phyloP scores from a whole-genome alignment of 2,888 invertebrate species.

The Deroplatys truncata region DNA sequence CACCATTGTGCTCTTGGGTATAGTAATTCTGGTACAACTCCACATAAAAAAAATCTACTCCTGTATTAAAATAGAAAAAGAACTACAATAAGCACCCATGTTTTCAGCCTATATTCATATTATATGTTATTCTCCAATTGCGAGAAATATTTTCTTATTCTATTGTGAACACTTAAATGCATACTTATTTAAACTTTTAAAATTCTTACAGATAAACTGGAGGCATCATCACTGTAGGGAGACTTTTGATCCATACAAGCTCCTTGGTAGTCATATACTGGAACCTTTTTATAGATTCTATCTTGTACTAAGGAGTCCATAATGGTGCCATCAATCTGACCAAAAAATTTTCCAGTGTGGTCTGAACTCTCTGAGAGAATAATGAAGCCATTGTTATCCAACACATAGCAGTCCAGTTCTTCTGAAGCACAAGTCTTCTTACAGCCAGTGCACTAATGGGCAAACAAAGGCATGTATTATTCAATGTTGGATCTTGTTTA shows the following conservation, averaged over 20 bases:
- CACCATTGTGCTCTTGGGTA: too few species aligned
- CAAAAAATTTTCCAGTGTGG: constrained; percentile 89
- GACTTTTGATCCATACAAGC: constrained; percentile 55
- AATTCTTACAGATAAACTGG: constrained; percentile 48
- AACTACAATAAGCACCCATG: too few species aligned
- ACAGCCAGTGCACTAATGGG: constrained; percentile 48
- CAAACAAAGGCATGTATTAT: neutral
- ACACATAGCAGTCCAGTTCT: constrained; percentile 85
- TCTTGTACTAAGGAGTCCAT: constrained; percentile 91
- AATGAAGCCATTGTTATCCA: constrained; percentile 93
- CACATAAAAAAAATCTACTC: too few species aligned
- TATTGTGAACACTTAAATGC: too few species aligned
- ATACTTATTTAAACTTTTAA: neutral
- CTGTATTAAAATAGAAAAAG: too few species aligned
- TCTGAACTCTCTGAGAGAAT: constrained; percentile 82
- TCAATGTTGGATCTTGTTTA: too few species aligned
- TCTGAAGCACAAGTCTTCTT: constrained; percentile 83
- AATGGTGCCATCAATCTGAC: constrained; percentile 89
- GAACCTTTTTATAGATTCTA: constrained; percentile 82
- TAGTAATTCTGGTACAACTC: too few species aligned
- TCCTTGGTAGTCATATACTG: constrained; percentile 86
- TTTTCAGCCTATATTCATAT: too few species aligned
- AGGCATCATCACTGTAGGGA: constrained; percentile 55
- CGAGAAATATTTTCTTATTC: neutral
- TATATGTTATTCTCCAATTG: neutral